Conservation (phyloP, 92 coral and sea anemone species). For the Muricea muricata region DNA sequence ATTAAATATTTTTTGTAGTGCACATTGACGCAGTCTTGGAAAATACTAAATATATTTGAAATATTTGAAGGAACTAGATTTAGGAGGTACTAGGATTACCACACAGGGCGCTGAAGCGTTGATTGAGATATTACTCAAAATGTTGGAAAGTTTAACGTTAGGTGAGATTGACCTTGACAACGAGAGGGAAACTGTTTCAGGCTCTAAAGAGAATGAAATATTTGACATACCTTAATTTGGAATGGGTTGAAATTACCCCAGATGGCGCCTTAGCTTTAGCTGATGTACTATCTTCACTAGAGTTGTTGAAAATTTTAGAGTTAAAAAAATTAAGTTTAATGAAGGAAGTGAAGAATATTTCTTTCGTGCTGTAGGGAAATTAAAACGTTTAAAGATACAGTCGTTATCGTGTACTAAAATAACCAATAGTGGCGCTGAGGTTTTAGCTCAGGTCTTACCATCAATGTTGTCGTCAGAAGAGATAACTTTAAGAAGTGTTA, state of each 20-base stretch:
- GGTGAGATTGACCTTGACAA: background rate
- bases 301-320: background rate
- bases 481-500: too few relatives aligned
- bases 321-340: background rate
- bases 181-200: background rate
- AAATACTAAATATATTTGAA: background rate
- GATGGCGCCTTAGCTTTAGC: background rate
- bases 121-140: background rate
- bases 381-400: too few relatives aligned
- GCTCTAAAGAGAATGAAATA: background rate
- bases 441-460: constrained; percentile 13
- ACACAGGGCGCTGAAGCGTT: background rate
- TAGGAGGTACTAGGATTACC: background rate
- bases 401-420: background rate
- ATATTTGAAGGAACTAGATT: constrained; percentile 12
- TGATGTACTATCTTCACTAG: background rate
- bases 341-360: background rate
- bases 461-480: background rate
- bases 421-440: background rate
- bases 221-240: background rate
- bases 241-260: background rate
- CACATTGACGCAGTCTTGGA: background rate
- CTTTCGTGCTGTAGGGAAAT: too few relatives aligned
- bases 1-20: background rate
- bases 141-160: background rate